Base-by-base conservation (phyloP, 1,140 invertebrate genomes). In the Drosophila baimaii region DNA sequence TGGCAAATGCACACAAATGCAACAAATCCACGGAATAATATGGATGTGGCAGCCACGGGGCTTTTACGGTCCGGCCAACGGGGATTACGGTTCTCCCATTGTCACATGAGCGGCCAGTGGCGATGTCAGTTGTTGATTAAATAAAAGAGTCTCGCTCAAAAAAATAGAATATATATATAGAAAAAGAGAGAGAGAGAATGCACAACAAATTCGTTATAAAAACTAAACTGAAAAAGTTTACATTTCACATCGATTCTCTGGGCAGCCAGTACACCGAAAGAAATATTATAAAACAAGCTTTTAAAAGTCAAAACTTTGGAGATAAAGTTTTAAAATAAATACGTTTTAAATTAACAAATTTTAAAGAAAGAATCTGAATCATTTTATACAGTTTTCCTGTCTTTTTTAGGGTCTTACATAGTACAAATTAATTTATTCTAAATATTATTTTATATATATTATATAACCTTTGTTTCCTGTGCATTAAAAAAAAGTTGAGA, bases 11-110 rank as follows among this genome's bases (percentile, higher is more conserved):
- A 76, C 80, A 78, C 62, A 79, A 82, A 88, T 88, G 76, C 79
- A 82, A 88, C 79, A 86, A 88, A 86, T 88, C 83, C 81, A 79
- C 68, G 79, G 79, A 79, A 88, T 86, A 86, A 88, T 88, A 77
- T 88, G 79, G 56, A 77, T 79, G 71, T 77, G 83, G 68, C 81
- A 63, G 79, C 78, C 77, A 71, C 47, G 68, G 65, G 81, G 83
- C 76, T 86, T 86, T 83, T 62, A 74, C 76, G 76, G 59, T 77
- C 71, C 79, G 79, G 83, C 83, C 83, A 86, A 62, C 44, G 52
- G 83, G 83, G 83, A 86, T 86, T 86, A 79, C 52, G 10, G 49
- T 17, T 23, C 68, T 35, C 66, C 68, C 68, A 77, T 61, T 69
- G 77, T 77, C 81, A 84, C 77, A 79, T 75, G 74, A 74, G 68